Evolutionary conservation across 2,797 vertebrate genomes (phyloP).

Genomic region (Brachyrhaphis roseni): DNA sequence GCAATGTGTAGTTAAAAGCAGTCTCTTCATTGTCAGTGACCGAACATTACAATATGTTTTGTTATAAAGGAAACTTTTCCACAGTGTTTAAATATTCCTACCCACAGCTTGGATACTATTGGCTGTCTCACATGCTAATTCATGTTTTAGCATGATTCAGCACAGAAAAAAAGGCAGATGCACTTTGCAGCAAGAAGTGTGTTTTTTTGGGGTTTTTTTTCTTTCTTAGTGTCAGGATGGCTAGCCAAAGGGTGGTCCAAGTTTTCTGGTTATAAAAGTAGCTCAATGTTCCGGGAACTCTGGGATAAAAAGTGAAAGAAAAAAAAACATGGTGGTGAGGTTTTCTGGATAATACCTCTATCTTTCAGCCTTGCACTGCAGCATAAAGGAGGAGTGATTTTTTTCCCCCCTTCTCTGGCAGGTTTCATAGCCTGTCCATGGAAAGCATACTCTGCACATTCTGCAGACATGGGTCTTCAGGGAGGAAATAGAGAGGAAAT

Average conservation of each 20-base stretch:
- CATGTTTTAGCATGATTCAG: constrained; percentile 55
- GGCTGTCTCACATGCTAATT: constrained; percentile 49
- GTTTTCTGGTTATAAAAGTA: constrained; percentile 77
- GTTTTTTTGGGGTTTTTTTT: constrained; percentile 63
- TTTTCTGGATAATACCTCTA: constrained; percentile 80
- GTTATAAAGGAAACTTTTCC: constrained; percentile 18
- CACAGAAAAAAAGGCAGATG: constrained; percentile 67
- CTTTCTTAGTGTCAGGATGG: constrained; percentile 62
- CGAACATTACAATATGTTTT: constrained; percentile 13
- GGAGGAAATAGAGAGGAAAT: constrained; percentile 88
- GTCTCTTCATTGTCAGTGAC: constrained; percentile 34
- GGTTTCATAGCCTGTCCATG: constrained; percentile 74
- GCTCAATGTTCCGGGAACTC: constrained; percentile 78
- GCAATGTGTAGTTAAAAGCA: constrained; percentile 34
- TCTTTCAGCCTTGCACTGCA: constrained; percentile 65
- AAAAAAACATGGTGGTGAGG: constrained; percentile 59
- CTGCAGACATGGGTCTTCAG: constrained; percentile 83
- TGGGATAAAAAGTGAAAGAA: constrained; percentile 67
- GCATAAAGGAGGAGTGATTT: constrained; percentile 48
- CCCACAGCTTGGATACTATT: constrained; percentile 39
- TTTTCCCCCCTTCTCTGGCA: constrained; percentile 68
- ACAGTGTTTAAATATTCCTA: constrained; percentile 58
- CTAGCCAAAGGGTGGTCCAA: constrained; percentile 75
- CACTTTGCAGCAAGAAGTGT: constrained; percentile 60
- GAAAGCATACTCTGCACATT: constrained; percentile 85